Base-by-base conservation (phyloP, 2,888 invertebrate genomes). In the Spilosoma lubricipeda region DNA sequence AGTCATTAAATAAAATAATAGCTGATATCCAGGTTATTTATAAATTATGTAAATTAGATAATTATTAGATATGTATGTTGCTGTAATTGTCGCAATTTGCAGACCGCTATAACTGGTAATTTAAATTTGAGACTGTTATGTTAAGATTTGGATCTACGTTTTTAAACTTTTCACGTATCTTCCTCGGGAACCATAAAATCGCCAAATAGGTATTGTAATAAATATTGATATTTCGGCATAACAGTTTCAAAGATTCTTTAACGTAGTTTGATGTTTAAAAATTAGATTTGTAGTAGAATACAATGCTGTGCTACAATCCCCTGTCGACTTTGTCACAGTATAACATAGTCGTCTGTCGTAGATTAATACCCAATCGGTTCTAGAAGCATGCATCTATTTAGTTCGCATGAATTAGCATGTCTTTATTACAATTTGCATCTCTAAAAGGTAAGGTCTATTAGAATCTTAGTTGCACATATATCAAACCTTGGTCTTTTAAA, bases 221-320 rank as follows among this genome's bases (percentile, higher is more conserved):
- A 36, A 56, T 68, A 52, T 52, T 68, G 18, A 45, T 27, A 45
- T 30, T 69, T 69, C 9, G 13, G 65, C 64, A 71, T 65, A 18
- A 64, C 71, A 30, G 48, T 65, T 48, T 71, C 71, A 71, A 69
- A 36, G 52, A 70, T 15, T 67, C 66, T 64, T 66, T 71, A 71
- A 77, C 70, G 73, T 70, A 76, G 71, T 30, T 72, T 77, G n/a
- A 72, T 78, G 76, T 74, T 69, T 76, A 72, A 73, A 77, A 76
- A 63, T 79, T 84, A 80, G 77, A 75, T 77, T 80, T 76, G 81
- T 79, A 77, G 84, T 85, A 83, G 79, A 78, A 71, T 78, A 80
- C 93, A 93, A 94, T 94, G 94, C 93, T 94, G 94, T 94, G 94
- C 94, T 94, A 93, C 93, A 88, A 85, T 84, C 85, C 87, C 81